Base-by-base conservation (phyloP, 2,888 invertebrate species). In the Cataglyphis rosenhaueri region DNA sequence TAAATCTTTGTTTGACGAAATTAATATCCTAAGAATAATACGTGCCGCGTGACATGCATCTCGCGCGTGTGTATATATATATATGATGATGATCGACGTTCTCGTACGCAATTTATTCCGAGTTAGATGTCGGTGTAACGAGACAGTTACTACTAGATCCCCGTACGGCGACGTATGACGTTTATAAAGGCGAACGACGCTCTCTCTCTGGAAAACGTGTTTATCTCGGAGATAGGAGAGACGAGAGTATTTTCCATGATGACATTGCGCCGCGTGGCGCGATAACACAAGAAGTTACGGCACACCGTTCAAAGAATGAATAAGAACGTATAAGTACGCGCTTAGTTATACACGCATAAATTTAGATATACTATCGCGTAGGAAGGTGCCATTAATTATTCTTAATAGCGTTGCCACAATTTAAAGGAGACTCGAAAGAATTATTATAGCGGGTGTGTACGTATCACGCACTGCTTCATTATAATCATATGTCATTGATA, bases 101-200 rank as follows among this genome's bases (percentile, higher is more conserved):
- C 84, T 83, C 84, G 79, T 84, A 76, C 55, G 32, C 84, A 86
- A 88, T 88, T 88, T 86, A 83, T 79, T 70, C 79, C 41, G 83
- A 79, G 83, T 86, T 79, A 73, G 71, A 82, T 48, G 64, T 70
- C 65, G 62, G 41, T 15, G 68, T 35, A 59, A 71, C 81, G 75
- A 81, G 81, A 64, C 73, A 64, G 68, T 68, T 76, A 66, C 73
- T 18, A 70, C 71, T 59, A 70, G 78, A 79, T 79, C 32, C 44
- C 59, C 21, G 52, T 32, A 10, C 78, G 32, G 44, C n/a, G 78
- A 79, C 21, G 21, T 79, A 61, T 79, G 78, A 78, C 78, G 41
- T 70, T 78, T 78, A 70, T 59, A 21, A 71, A 68, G 68, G 78
- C 57, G 44, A 68, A 66, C n/a, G 66, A 78, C 41, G 21, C 12